Base-by-base conservation (phyloP, 2,888 invertebrate genomes). In the Alitta virens region DNA sequence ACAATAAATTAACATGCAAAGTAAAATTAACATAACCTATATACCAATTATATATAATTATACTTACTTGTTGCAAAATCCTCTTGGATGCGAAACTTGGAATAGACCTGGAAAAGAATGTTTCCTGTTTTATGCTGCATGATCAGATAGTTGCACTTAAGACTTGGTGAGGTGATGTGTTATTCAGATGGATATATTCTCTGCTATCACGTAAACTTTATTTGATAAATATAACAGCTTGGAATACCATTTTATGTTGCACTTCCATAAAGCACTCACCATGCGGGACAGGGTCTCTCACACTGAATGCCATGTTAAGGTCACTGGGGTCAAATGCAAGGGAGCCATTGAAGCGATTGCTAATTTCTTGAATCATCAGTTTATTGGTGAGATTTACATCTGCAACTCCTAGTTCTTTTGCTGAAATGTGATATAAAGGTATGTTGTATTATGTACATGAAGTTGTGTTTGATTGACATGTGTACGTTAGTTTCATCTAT, bases 201-300 rank as follows among this genome's bases (percentile, higher is more conserved):
- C n/a, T n/a, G n/a, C n/a, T n/a, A n/a, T n/a, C n/a, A n/a, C n/a
- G n/a, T n/a, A n/a, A n/a, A n/a, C n/a, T n/a, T n/a, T n/a, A n/a
- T n/a, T n/a, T n/a, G n/a, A n/a, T n/a, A n/a, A n/a, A n/a, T n/a
- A n/a, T n/a, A n/a, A n/a, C n/a, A n/a, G n/a, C n/a, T n/a, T n/a
- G n/a, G n/a, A n/a, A n/a, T 23, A 43, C 33, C 33, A 33, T 40
- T 16, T 16, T 14, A 14, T 40, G 12, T 40, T 12, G 42, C 42
- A 14, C 12, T n/a, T n/a, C n/a, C n/a, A 33, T 33, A 33, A 33
- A 12, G 12, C 5, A 90, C 33, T 90, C 90, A 66, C 91, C 91
- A 65, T 92, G 91, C 62, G 91, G 89, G 54, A 97, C 92, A 78
- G 94, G 91, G 82, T 99, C 99, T 12, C 98, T 87, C 51, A 99